A percentile compares a stretch with the other conserved stretches of the same genome.
phyloP scores from a whole-genome alignment of 2,113 vertebrate genomes.

The Suncus etruscus region DNA sequence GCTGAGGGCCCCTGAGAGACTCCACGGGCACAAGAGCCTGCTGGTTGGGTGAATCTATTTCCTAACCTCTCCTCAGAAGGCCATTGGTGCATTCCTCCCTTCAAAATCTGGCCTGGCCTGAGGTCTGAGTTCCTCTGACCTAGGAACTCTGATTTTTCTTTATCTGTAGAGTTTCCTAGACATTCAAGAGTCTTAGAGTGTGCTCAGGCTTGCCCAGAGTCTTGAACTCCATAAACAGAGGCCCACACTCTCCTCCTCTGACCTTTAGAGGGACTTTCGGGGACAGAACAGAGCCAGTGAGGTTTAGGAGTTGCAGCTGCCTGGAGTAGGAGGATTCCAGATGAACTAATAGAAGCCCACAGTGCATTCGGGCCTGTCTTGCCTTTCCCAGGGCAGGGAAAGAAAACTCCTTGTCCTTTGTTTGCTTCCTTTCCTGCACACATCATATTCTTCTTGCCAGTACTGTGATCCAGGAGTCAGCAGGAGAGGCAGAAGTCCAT shows the following conservation, averaged over 20 bases:
- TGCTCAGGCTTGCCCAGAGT: background rate
- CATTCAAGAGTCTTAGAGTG: background rate
- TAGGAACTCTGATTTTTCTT: background rate
- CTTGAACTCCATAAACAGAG: background rate
- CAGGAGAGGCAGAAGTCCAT: background rate
- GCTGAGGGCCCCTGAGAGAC: too few species aligned
- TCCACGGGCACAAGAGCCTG: too few species aligned
- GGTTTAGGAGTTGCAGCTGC: background rate
- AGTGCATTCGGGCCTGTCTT: background rate
- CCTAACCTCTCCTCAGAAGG: background rate
- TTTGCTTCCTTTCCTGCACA: background rate
- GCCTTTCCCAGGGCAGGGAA: background rate
- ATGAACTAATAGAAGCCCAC: background rate
- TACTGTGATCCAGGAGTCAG: background rate
- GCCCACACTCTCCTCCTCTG: background rate
- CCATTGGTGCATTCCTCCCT: background rate
- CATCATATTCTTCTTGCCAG: background rate
- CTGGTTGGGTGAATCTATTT: background rate
- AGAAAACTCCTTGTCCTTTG: background rate
- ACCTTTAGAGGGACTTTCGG: background rate
- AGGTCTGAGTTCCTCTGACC: background rate
- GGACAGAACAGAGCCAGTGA: background rate
- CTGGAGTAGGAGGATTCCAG: too few species aligned
- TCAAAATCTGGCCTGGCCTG: background rate
- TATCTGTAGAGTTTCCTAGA: background rate